phyloP scores from a whole-genome alignment of 2,113 vertebrate genomes.

The Carollia perspicillata region DNA sequence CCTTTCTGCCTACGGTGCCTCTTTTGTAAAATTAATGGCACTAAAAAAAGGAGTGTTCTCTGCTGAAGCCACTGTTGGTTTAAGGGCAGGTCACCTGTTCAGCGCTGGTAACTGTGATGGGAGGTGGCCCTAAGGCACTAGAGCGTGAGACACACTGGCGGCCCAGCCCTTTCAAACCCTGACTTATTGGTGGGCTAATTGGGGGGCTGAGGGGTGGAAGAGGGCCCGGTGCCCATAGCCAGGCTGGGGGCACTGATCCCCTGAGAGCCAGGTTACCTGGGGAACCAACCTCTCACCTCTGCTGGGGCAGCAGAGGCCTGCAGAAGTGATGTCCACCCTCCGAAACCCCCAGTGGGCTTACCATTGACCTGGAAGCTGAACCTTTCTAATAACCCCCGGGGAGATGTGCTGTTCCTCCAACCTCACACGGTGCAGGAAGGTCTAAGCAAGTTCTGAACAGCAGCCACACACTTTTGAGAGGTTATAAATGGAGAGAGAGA shows the following conservation, averaged over 20 bases:
- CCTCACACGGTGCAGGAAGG: background rate
- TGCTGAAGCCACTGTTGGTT: background rate
- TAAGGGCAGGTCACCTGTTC: background rate
- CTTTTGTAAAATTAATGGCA: background rate
- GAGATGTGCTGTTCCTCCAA: background rate
- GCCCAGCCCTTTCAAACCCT: background rate
- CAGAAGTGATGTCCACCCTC: background rate
- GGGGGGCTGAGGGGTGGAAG: background rate
- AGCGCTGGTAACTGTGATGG: background rate
- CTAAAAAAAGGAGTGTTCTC: background rate
- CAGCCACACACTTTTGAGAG: background rate
- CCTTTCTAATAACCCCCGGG: background rate
- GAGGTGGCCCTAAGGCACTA: background rate
- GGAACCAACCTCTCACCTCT: background rate
- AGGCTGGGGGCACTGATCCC: too few relatives aligned
- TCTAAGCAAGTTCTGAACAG: background rate
- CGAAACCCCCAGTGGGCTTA: background rate
- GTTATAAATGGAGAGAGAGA: background rate
- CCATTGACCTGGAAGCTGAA: background rate
- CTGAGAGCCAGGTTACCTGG: background rate
- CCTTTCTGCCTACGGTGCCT: background rate
- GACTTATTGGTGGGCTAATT: background rate
- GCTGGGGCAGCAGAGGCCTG: background rate
- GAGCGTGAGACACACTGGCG: background rate
- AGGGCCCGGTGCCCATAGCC: background rate